A percentile compares a stretch with the other conserved stretches of the same genome.
phyloP scores from a whole-genome alignment of 2,888 invertebrate species.

The Oxystoma pomonae region DNA sequence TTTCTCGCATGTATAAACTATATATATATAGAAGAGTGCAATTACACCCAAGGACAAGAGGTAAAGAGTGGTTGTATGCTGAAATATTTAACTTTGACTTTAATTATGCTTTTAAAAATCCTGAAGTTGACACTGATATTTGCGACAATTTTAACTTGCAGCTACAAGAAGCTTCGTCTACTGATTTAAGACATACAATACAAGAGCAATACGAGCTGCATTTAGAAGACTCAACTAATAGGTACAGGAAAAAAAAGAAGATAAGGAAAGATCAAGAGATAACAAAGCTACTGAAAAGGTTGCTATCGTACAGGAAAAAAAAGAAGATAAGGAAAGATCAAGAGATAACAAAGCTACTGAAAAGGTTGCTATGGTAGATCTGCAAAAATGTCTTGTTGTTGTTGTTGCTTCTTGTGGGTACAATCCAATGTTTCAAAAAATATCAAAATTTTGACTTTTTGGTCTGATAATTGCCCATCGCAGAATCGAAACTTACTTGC shows the following conservation, averaged over 20 bases:
- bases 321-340: not conserved
- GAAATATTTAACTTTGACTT: conserved; percentile 22
- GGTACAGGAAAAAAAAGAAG: not conserved
- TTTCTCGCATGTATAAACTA: conserved; percentile 20
- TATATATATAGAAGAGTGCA: too few relatives aligned
- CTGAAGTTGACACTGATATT: not conserved
- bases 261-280: not conserved
- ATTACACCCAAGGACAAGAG: conserved; percentile 5
- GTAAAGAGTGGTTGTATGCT: conserved; percentile 20
- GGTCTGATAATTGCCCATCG: conserved; percentile 26
- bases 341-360: too few relatives aligned
- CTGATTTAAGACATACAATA: not conserved
- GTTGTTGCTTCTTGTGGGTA: too few relatives aligned
- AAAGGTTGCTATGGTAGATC: too few relatives aligned
- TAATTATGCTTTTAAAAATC: conserved; percentile 16
- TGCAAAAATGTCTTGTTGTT: too few relatives aligned
- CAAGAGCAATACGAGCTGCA: not conserved
- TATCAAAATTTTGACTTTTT: conserved; percentile 21
- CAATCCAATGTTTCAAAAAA: not conserved
- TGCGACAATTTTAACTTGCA: not conserved
- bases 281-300: too few relatives aligned
- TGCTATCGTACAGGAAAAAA: not conserved
- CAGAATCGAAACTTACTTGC: conserved; percentile 24
- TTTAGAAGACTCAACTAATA: not conserved
- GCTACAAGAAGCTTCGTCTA: not conserved